Evolutionary conservation across 2,113 vertebrate genomes (phyloP).

Genomic region (Gymnogyps californianus): DNA sequence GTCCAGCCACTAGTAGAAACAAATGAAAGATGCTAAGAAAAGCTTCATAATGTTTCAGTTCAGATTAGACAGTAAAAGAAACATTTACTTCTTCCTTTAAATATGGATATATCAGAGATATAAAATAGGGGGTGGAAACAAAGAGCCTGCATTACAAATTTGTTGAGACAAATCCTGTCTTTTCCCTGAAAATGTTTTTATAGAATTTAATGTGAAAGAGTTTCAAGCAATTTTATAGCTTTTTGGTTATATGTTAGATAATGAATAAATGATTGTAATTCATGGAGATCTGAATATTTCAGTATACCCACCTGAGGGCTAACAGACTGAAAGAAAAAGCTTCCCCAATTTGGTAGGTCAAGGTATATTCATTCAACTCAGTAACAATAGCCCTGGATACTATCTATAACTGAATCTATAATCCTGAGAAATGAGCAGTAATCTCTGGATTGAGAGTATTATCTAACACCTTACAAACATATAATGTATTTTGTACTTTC

Average conservation of each 20-base stretch:
- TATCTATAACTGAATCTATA: slow-evolving; percentile 3
- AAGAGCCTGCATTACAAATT: background rate
- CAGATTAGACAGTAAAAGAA: background rate
- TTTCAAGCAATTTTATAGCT: background rate
- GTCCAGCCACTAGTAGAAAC: background rate
- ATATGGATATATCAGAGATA: background rate
- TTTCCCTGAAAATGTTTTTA: background rate
- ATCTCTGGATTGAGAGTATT: background rate
- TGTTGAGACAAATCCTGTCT: background rate
- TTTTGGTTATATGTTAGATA: background rate
- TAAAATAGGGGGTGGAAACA: background rate
- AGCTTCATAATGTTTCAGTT: background rate
- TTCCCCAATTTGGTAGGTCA: background rate
- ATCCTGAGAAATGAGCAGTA: slow-evolving; percentile 24
- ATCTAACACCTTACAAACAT: slow-evolving; percentile 1
- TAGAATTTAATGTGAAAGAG: background rate
- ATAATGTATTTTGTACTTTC: slow-evolving; percentile 20
- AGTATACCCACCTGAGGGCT: background rate
- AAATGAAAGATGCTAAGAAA: background rate
- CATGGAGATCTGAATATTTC: background rate
- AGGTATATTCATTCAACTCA: background rate
- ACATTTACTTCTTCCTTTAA: background rate
- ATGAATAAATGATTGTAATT: background rate
- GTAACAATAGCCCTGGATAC: slow-evolving; percentile 25
- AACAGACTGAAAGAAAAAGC: slow-evolving; percentile 35